phyloP scores from a whole-genome alignment of 2,113 vertebrate species.

The Sander vitreus region DNA sequence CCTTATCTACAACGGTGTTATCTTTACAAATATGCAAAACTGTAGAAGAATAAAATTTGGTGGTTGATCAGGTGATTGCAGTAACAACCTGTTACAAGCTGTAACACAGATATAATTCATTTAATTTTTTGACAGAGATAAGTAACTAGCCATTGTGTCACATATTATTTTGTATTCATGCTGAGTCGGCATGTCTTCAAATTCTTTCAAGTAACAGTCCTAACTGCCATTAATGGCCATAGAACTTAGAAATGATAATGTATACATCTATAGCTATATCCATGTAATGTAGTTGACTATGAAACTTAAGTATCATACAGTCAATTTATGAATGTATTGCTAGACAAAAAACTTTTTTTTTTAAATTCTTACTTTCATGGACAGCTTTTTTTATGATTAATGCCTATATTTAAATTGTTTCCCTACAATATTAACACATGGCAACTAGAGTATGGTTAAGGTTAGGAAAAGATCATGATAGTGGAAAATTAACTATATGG shows the following conservation, averaged over 20 bases:
- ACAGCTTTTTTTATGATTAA: too few relatives aligned
- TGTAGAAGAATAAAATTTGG: not conserved
- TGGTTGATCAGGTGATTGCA: not conserved
- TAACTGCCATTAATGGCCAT: not conserved
- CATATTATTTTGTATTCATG: not conserved
- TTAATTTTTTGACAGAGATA: not conserved
- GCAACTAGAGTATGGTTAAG: not conserved
- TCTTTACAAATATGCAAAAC: constrained; percentile 2
- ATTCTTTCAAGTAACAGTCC: not conserved
- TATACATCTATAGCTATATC: not conserved
- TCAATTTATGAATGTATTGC: too few relatives aligned
- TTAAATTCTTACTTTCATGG: too few relatives aligned
- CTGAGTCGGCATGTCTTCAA: not conserved
- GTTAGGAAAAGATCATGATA: not conserved
- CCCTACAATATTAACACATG: not conserved
- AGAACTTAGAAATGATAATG: not conserved
- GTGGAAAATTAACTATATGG: not conserved
- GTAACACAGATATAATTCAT: not conserved
- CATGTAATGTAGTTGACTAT: not conserved
- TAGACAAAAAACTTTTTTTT: too few relatives aligned
- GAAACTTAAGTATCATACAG: too few relatives aligned
- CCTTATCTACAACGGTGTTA: not conserved
- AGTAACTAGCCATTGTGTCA: not conserved
- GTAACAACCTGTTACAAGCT: not conserved
- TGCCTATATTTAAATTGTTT: too few relatives aligned